These are phyloP conservation scores for Halisarca cf. caerulea DNA, from an alignment of 37 sponge, comb jelly and placozoan species.

Conservation along the genomic window DNA sequence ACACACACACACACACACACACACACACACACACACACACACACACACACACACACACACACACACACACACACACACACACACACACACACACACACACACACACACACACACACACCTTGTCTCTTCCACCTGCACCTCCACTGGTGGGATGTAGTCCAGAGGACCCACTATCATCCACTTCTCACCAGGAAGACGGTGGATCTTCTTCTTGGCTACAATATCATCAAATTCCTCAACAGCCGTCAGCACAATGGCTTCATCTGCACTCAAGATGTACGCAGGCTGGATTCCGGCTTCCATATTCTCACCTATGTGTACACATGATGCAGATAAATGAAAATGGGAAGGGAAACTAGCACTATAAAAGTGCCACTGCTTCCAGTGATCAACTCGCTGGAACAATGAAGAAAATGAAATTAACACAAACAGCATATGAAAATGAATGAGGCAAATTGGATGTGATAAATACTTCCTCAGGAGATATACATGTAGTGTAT, in stretches of 20 bases:
- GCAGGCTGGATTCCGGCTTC: slow-evolving; percentile 78
- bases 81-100: background rate
- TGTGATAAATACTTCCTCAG: too few species aligned
- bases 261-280: slow-evolving; percentile 79
- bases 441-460: background rate
- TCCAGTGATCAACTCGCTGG: background rate
- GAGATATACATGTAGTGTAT: too few species aligned
- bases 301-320: slow-evolving; percentile 73
- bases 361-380: too few species aligned
- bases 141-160: slow-evolving; percentile 77
- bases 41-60: background rate
- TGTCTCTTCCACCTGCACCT: slow-evolving; percentile 53
- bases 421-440: background rate
- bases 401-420: too few species aligned
- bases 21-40: background rate
- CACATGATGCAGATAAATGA: background rate
- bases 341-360: too few species aligned
- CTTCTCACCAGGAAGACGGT: slow-evolving; percentile 42
- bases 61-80: background rate
- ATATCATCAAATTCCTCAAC: slow-evolving; percentile 72
- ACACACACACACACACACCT: slow-evolving; percentile 35
- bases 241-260: slow-evolving; percentile 86
- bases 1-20: background rate
- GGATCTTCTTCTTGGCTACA: slow-evolving; percentile 38
- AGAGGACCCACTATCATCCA: slow-evolving; percentile 92